Evolutionary conservation across 1,140 invertebrate genomes (phyloP), one percentile per base, ranked within the genome.

Genomic region (Formica selysi): DNA sequence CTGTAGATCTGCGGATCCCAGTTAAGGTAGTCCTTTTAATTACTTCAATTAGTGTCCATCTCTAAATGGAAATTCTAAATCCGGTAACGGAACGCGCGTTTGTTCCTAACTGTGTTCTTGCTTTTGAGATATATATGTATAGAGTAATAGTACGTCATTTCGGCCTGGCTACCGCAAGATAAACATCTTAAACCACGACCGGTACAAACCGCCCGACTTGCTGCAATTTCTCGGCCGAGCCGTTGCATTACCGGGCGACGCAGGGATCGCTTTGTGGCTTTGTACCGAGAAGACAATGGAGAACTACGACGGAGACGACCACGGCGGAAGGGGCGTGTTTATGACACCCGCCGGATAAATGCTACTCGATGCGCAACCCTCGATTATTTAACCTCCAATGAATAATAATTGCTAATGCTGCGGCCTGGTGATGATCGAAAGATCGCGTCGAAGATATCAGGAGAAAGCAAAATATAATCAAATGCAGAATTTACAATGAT

Each of bases 301-400:
- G 70, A 87, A 65, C 83, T 70, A 89, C 80, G 88, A 85, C 87
- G 51, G 88, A 90, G 57, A 86, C 54, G 51, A 64, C 61, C 22
- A 59, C 48, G 7, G 3, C 76, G 13, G 73, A 91, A 91, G 90
- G 91, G 92, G 88, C 91, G 93, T 95, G 94, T 94, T 94, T 94
- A 92, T 95, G 94, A 95, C 94, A 95, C 92, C 87, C 80, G 87
- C 74, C 87, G 92, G 94, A 95, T 95, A 95, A 95, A 94, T 93
- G 91, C 85, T 83, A 73, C 81, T 90, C 85, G 89, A 91, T 91
- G 73, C 48, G 13, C 78, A 29, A 70, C 80, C 85, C 79, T 38
- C 78, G 57, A 79, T 89, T 83, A 85, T 90, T 90, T 91, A 78
- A 89, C 87, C 90, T 81, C 79, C 91, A 73, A 93, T 93, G 92